A percentile compares a stretch with the other conserved stretches of the same genome.
Evolutionary conservation across 2,797 vertebrate species (phyloP).

Genomic region (Oceanodroma leucorhoa): DNA sequence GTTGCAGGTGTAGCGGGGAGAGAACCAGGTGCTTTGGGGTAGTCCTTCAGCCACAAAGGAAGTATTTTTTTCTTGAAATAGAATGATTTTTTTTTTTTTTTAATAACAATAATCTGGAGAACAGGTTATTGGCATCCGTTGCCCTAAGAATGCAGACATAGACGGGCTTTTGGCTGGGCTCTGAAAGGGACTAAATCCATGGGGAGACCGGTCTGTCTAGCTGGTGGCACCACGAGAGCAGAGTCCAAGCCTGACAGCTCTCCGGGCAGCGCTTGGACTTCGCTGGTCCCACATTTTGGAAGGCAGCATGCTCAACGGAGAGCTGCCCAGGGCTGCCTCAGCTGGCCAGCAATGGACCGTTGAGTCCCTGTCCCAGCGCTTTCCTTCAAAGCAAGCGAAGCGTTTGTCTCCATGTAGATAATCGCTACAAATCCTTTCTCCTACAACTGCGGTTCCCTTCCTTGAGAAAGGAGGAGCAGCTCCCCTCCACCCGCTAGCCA

Average conservation of each 20-base stretch:
- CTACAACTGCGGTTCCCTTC: not conserved
- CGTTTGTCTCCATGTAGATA: rapidly evolving
- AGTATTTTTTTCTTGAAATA: not conserved
- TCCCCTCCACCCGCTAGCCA: not conserved
- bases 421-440: not conserved
- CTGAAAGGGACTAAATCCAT: not conserved
- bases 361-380: rapidly evolving
- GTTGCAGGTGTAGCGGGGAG: not conserved
- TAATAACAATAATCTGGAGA: not conserved
- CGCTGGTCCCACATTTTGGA: rapidly evolving
- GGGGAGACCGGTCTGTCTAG: not conserved
- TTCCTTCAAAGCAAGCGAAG: not conserved
- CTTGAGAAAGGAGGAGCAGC: not conserved
- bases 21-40: not conserved
- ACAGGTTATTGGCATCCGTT: not conserved
- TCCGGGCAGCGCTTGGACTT: not conserved
- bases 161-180: not conserved
- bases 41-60: not conserved
- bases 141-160: not conserved
- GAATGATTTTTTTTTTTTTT: not conserved
- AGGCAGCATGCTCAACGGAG: rapidly evolving
- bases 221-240: not conserved
- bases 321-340: not conserved
- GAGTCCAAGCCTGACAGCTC: not conserved
- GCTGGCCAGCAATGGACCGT: not conserved